A percentile compares a stretch with the other conserved stretches of the same genome.
phyloP scores from a whole-genome alignment of 2,797 vertebrate species.

The Anguilla megastoma region DNA sequence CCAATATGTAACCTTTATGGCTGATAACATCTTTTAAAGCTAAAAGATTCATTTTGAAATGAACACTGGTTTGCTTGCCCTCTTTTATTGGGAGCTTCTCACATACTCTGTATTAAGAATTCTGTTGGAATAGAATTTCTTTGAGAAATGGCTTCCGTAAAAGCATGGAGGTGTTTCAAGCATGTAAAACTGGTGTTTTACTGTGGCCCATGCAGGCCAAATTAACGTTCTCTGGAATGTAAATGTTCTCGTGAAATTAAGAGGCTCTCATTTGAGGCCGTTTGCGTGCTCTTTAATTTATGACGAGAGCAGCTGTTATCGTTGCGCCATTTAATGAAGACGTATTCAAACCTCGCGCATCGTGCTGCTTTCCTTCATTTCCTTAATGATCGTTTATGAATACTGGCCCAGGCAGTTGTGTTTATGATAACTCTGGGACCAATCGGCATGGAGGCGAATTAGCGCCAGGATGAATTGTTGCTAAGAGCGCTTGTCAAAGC shows the following conservation, averaged over 20 bases:
- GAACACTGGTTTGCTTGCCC: neutral
- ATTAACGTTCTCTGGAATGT: neutral
- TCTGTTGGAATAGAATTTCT: neutral
- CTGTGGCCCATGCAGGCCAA: neutral
- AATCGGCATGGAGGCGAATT: neutral
- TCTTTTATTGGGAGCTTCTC: too few relatives aligned
- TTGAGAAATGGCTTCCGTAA: neutral
- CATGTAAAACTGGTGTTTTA: neutral
- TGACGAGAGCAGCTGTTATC: neutral
- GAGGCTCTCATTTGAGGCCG: neutral
- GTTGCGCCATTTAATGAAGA: neutral
- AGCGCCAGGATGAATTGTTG: neutral
- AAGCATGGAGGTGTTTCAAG: neutral
- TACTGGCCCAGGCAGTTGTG: neutral
- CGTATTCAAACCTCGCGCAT: neutral
- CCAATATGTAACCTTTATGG: neutral
- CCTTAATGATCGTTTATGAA: constrained; percentile 17
- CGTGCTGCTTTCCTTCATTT: neutral
- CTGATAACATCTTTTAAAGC: neutral
- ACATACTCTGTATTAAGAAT: neutral
- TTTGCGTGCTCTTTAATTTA: neutral
- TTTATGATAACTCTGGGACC: constrained; percentile 15
- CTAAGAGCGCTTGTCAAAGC: neutral
- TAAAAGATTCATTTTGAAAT: neutral
- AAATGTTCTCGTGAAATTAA: constrained; percentile 8